phyloP scores from a whole-genome alignment of 2,797 vertebrate genomes.

The Rhabdomys pumilio region DNA sequence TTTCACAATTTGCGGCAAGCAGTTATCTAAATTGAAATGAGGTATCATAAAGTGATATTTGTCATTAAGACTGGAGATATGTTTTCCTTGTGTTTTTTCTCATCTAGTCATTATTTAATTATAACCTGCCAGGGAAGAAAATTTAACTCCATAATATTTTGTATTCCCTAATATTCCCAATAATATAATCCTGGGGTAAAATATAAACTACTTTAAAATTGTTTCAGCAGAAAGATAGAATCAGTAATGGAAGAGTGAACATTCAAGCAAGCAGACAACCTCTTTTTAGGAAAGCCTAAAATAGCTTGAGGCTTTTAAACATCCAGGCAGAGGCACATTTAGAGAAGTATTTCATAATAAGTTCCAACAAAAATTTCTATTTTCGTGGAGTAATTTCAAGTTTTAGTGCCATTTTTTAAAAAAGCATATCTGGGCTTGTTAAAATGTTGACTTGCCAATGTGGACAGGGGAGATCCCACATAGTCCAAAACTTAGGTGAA shows the following conservation, averaged over 20 bases:
- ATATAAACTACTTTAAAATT: conserved; percentile 52
- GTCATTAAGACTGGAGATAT: background rate
- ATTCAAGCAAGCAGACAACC: conserved; percentile 63
- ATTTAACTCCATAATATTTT: conserved; percentile 58
- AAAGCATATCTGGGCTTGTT: conserved; percentile 46
- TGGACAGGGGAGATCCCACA: background rate
- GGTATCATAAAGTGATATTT: conserved; percentile 69
- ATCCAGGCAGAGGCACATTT: conserved; percentile 68
- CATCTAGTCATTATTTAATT: conserved; percentile 63
- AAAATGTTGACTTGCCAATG: background rate
- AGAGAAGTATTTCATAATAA: conserved; percentile 65
- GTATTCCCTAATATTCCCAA: conserved; percentile 36
- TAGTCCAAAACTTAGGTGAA: background rate
- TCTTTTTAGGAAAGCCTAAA: conserved; percentile 62
- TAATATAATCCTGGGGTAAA: conserved; percentile 27
- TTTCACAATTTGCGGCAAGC: conserved; percentile 62
- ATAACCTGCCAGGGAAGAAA: conserved; percentile 47
- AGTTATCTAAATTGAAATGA: conserved; percentile 65
- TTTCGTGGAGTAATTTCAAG: conserved; percentile 70
- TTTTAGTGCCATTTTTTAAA: conserved; percentile 40
- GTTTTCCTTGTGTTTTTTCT: conserved; percentile 52
- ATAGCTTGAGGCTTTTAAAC: conserved; percentile 61
- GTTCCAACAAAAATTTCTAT: conserved; percentile 73
- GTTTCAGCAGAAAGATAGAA: conserved; percentile 66
- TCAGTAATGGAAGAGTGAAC: conserved; percentile 31